Evolutionary conservation across 2,888 invertebrate species (phyloP).

Genomic region (Gibbula magus): DNA sequence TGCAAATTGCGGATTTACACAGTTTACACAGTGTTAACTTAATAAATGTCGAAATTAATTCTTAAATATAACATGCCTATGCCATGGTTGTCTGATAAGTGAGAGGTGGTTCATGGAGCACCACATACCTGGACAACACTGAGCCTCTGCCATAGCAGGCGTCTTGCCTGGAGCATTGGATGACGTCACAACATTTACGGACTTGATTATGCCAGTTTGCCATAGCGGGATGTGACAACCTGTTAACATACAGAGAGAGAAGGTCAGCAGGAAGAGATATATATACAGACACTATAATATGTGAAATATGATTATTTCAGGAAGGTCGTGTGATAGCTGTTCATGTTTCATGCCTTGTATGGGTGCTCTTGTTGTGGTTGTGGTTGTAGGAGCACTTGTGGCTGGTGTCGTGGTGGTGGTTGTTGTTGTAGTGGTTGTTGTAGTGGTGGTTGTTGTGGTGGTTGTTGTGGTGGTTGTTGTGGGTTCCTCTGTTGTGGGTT

Average conservation of each 20-base stretch:
- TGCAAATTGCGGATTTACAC: too few relatives aligned
- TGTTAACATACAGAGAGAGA: background rate
- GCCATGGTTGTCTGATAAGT: too few relatives aligned
- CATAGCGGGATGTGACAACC: background rate
- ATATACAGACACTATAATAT: too few relatives aligned
- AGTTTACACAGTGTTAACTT: too few relatives aligned
- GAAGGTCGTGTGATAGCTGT: too few relatives aligned
- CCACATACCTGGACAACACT: background rate
- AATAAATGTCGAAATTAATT: too few relatives aligned
- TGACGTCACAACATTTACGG: background rate
- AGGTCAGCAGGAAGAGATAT: too few relatives aligned
- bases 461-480: background rate
- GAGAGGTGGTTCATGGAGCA: too few relatives aligned
- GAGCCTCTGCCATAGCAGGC: background rate
- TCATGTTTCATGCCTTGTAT: too few relatives aligned
- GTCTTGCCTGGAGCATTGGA: background rate
- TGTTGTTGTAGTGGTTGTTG: background rate
- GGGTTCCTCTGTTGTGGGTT: background rate
- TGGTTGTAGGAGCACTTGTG: background rate
- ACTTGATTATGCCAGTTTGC: background rate
- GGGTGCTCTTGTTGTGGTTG: background rate
- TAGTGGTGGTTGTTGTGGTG: background rate
- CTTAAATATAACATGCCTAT: too few relatives aligned
- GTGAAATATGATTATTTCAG: too few relatives aligned
- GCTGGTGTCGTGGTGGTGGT: background rate